Conservation (phyloP, 2,113 vertebrate genomes). For the Tachysurus fulvidraco region DNA sequence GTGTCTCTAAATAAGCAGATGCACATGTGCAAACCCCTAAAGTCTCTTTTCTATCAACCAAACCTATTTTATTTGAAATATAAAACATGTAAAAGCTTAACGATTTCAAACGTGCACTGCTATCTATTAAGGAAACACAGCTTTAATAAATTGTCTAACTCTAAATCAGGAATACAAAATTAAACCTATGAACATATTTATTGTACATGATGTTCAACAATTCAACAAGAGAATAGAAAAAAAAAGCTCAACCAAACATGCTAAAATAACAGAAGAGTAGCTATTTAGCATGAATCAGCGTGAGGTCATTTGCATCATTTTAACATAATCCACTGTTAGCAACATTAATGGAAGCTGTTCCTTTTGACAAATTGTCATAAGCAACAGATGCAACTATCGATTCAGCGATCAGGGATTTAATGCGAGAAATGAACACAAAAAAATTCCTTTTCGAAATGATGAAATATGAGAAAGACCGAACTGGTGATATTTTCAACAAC, state of each 20-base stretch:
- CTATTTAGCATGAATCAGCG: background rate
- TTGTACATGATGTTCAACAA: slow-evolving; percentile 53
- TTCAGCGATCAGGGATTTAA: background rate
- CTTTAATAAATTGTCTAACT: slow-evolving; percentile 9
- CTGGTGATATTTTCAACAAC: background rate
- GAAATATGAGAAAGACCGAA: slow-evolving; percentile 19
- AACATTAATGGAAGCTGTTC: slow-evolving; percentile 22
- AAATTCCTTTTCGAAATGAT: slow-evolving; percentile 12
- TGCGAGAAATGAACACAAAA: background rate
- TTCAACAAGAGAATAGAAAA: slow-evolving; percentile 41
- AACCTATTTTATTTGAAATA: background rate
- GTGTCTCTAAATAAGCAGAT: slow-evolving; percentile 10
- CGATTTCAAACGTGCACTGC: background rate
- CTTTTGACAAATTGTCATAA: slow-evolving; percentile 17
- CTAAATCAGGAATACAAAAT: background rate
- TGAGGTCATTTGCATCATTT: background rate
- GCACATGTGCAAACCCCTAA: slow-evolving; percentile 27
- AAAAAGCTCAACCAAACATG: slow-evolving; percentile 21
- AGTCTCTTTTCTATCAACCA: background rate
- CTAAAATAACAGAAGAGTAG: slow-evolving; percentile 17
- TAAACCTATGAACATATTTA: slow-evolving; percentile 58
- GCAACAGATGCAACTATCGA: slow-evolving; percentile 30
- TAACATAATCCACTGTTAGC: slow-evolving; percentile 13
- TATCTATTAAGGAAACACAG: slow-evolving; percentile 9
- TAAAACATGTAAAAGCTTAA: background rate